phyloP scores from a whole-genome alignment of 2,888 invertebrate genomes.

The Portevinia maculata region DNA sequence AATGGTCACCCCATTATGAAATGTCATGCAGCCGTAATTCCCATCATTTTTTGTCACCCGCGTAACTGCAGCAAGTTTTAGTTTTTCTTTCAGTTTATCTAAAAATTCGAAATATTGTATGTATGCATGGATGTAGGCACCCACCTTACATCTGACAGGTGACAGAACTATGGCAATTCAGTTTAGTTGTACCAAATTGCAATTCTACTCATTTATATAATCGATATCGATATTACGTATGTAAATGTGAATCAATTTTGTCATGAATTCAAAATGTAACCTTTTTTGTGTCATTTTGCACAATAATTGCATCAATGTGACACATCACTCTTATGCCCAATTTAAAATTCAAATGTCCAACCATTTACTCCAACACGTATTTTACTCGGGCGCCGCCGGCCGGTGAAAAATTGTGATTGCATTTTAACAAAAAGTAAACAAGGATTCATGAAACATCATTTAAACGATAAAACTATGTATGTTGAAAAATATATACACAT shows the following conservation, averaged over 20 bases:
- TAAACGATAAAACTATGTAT: neutral
- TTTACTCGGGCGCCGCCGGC: neutral
- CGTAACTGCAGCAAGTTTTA: no score
- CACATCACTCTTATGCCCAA: constrained; percentile 58
- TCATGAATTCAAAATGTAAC: constrained; percentile 5
- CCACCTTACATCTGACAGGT: no score
- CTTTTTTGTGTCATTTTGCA: constrained; percentile 10
- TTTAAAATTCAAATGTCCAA: constrained; percentile 60
- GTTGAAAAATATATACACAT: constrained; percentile 22
- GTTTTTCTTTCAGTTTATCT: no score
- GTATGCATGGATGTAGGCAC: no score
- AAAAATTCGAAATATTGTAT: no score
- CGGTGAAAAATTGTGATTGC: constrained; percentile 57
- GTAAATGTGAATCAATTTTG: constrained; percentile 25
- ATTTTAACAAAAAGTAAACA: constrained; percentile 26
- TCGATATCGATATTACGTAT: neutral
- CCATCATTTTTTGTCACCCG: no score
- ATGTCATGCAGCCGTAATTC: no score
- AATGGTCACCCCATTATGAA: no score
- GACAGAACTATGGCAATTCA: neutral
- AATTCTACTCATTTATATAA: neutral
- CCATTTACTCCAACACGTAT: constrained; percentile 38
- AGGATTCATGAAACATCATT: constrained; percentile 4
- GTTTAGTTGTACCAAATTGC: neutral
- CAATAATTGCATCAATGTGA: constrained; percentile 64